Percentiles rank a stretch among this genome's conserved stretches.
phyloP scores from a whole-genome alignment of 2,888 invertebrate species.

The Polyommatus icarus region DNA sequence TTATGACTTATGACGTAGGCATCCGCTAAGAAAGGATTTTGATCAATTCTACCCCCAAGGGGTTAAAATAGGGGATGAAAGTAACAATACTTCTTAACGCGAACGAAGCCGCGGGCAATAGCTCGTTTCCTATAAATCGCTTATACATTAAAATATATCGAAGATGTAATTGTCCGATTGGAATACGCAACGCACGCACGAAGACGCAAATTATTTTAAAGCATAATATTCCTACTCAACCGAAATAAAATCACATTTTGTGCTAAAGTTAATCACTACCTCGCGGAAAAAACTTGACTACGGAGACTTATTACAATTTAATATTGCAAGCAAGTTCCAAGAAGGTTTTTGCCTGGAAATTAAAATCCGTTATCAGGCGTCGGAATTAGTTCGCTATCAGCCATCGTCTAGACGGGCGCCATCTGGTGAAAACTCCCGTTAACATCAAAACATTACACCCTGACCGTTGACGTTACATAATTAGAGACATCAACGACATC shows the following conservation, averaged over 20 bases:
- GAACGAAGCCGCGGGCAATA: too few species aligned
- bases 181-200: too few species aligned
- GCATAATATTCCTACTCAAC: background rate
- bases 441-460: constrained; percentile 26
- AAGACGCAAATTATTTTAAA: too few species aligned
- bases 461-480: background rate
- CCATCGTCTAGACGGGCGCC: constrained; percentile 38
- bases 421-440: constrained; percentile 30
- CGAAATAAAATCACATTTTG: background rate
- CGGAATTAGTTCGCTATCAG: constrained; percentile 41
- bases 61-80: too few species aligned
- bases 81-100: too few species aligned
- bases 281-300: background rate
- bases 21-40: too few species aligned
- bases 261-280: background rate
- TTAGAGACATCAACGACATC: too few species aligned
- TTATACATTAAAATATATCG: too few species aligned
- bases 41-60: too few species aligned
- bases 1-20: too few species aligned
- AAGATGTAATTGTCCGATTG: too few species aligned
- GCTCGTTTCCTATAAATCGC: too few species aligned
- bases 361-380: constrained; percentile 26
- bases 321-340: background rate
- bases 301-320: constrained; percentile 2
- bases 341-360: constrained; percentile 6